Percentiles rank a stretch among this genome's conserved stretches.
phyloP scores from a whole-genome alignment of 2,113 vertebrate genomes.

The Pithys albifrons region DNA sequence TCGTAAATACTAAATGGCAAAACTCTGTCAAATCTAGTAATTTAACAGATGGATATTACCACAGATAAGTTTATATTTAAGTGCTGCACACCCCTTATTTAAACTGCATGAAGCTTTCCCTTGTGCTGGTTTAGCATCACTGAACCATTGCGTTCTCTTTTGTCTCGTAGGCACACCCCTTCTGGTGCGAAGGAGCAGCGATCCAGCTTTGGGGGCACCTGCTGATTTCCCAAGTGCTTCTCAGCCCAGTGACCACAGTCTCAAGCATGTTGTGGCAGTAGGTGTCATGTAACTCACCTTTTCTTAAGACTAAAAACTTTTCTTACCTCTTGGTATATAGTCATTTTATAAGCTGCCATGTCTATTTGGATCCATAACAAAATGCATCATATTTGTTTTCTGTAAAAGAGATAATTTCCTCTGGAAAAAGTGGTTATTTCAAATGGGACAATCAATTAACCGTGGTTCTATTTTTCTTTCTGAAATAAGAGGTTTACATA shows the following conservation, averaged over 20 bases:
- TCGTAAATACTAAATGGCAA: neutral
- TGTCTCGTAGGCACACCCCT: slow-evolving; percentile 86
- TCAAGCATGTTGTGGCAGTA: slow-evolving; percentile 74
- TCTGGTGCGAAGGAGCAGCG: slow-evolving; percentile 94
- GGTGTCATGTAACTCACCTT: slow-evolving; percentile 45
- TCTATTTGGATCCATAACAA: neutral
- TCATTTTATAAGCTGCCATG: neutral
- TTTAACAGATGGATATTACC: neutral
- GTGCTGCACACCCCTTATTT: neutral
- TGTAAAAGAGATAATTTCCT: neutral
- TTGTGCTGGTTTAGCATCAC: neutral
- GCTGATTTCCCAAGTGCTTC: slow-evolving; percentile 74
- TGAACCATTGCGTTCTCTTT: slow-evolving; percentile 32
- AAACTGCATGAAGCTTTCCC: neutral
- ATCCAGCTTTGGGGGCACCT: slow-evolving; percentile 81
- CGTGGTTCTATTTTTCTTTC: neutral
- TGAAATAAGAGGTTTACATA: neutral
- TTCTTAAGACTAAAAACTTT: neutral
- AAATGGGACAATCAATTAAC: neutral
- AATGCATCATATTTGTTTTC: neutral
- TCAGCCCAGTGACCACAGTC: slow-evolving; percentile 65
- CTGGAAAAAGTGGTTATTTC: neutral
- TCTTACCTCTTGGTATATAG: neutral
- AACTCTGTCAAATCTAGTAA: neutral
- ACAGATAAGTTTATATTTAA: neutral